Base-by-base conservation (phyloP, 92 coral and sea anemone species). In the Siderastrea radians region DNA sequence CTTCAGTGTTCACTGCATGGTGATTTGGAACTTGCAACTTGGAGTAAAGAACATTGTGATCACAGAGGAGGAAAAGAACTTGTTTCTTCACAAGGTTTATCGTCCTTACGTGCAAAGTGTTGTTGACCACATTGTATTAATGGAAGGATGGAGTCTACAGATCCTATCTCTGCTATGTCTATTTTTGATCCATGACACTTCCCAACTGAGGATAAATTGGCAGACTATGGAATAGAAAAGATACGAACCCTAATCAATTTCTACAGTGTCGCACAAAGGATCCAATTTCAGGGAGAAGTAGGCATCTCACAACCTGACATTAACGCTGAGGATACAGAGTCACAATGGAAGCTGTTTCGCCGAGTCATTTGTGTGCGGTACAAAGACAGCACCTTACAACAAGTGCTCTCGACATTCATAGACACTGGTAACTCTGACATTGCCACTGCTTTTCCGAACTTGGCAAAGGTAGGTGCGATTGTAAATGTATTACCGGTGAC, bases 371-470 rank as follows among this genome's bases (percentile, higher is more conserved):
- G 19, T 72, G 77, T 72, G 77, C 49, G 77, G 50, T 72, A 72
- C 77, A 72, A 72, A 72, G 77, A 72, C 77, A 72, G 77, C 77
- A 72, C 77, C 77, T 72, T 72, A 72, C 77, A 19, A 26, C 77
- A 26, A 26, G 38, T 26, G 38, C 38, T 26, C 38, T 26, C 38
- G 38, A 0, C 0, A 26, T 26, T 26, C 0, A 26, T 26, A 26
- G 0, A 0, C 38, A 26, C 0, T 26, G 38, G 38, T 26, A 26
- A 26, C 38, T 16, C 38, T 15, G 77, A 72, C 77, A 72, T 72
- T 16, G 38, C 77, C 38, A 38, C 77, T 2, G 77, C 77, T 15
- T 72, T 72, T 72, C 77, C 77, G 38, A 72, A 72, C 53, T 72
- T 54, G 53, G 77, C 55, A 52, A 52, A 52, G 55, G 55, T 52